Percentiles rank a stretch among this genome's conserved stretches.
Evolutionary conservation across 2,797 vertebrate genomes (phyloP).

Genomic region (Botia almorhae): DNA sequence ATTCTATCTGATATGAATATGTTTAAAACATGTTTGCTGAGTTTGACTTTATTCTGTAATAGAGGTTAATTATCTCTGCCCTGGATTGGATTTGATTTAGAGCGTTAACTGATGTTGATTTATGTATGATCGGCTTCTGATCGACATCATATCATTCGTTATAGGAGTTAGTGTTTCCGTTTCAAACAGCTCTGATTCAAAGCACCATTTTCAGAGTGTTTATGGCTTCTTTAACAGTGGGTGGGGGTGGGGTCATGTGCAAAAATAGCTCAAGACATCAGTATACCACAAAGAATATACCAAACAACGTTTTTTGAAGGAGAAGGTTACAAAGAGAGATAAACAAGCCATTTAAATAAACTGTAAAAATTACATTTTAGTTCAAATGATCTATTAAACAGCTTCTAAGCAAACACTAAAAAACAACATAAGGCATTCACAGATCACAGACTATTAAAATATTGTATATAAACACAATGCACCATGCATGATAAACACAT

Average conservation of each 20-base stretch:
- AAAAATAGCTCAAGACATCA: constrained; percentile 3
- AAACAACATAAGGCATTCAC: not conserved
- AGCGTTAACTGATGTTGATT: not conserved
- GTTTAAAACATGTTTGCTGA: constrained; percentile 10
- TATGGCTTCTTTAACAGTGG: too few relatives aligned
- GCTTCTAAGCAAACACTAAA: not conserved
- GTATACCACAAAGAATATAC: constrained; percentile 15
- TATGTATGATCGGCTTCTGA: constrained; percentile 50
- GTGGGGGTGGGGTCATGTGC: not conserved
- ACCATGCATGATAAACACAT: not conserved
- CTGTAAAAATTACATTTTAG: not conserved
- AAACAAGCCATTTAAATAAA: not conserved
- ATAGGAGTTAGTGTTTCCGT: not conserved
- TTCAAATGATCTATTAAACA: not conserved
- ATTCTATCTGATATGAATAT: constrained; percentile 15
- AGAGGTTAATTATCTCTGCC: constrained; percentile 58
- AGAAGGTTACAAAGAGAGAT: too few relatives aligned
- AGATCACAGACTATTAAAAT: not conserved
- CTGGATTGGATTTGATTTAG: constrained; percentile 26
- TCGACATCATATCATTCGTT: constrained; percentile 40
- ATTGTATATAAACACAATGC: not conserved
- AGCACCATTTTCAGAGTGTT: not conserved
- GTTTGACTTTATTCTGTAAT: constrained; percentile 17
- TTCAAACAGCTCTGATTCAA: constrained; percentile 25
- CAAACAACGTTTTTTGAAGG: not conserved